Percentiles rank a stretch among this genome's conserved stretches.
Conservation (phyloP, 2,113 vertebrate species). For the Electrona antarctica region DNA sequence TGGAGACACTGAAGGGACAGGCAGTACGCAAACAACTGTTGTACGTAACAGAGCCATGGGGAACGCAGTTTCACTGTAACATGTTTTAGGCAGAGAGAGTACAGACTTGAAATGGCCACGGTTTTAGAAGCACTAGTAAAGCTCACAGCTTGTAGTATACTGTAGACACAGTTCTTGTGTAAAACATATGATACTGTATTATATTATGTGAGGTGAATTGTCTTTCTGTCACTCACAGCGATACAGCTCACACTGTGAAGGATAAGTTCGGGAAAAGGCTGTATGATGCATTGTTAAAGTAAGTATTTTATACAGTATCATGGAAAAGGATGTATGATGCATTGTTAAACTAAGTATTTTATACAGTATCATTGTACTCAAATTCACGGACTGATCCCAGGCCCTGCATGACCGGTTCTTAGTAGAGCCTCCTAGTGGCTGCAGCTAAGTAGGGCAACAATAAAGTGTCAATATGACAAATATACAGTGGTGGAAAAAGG, state of each 20-base stretch:
- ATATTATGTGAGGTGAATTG: too few species aligned
- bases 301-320: constrained; percentile 43
- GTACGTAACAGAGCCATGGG: constrained; percentile 64
- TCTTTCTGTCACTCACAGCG: constrained; percentile 76
- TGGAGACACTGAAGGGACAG: constrained; percentile 96
- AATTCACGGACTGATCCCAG: too few species aligned
- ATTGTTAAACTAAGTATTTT: constrained; percentile 85
- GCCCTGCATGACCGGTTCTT: too few species aligned
- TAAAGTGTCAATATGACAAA: too few species aligned
- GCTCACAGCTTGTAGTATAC: too few species aligned
- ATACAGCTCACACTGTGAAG: constrained; percentile 91
- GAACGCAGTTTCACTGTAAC: too few species aligned
- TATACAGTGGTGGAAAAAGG: too few species aligned
- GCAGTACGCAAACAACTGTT: constrained; percentile 96
- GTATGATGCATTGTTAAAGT: constrained; percentile 93
- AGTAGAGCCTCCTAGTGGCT: too few species aligned
- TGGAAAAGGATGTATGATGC: constrained; percentile 92
- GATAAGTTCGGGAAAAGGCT: constrained; percentile 97
- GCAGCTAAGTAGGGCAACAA: too few species aligned
- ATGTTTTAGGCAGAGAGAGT: too few species aligned
- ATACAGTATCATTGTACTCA: not conserved
- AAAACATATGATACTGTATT: not conserved
- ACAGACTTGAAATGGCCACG: too few species aligned
- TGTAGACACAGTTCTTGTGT: not conserved
- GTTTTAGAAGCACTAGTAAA: not conserved